Base-by-base conservation (phyloP, 1,140 invertebrate species). In the Zaprionus lachaisei region DNA sequence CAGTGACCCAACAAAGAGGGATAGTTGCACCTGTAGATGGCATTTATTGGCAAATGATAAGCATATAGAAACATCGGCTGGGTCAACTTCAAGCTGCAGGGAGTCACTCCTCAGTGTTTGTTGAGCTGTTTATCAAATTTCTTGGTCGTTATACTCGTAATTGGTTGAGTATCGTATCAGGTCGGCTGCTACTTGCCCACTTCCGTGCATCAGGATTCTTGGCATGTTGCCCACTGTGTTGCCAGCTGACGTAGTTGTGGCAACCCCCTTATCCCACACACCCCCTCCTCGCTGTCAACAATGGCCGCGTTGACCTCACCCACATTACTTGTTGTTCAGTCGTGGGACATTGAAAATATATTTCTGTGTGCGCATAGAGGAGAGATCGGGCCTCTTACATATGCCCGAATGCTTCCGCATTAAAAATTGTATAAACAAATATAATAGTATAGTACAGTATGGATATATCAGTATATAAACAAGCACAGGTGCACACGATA, bases 191-290 rank as follows among this genome's bases (percentile, higher is more conserved):
- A 26, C 51, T 51, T 72, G 37, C 37, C 73, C 77, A 77, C 79
- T 87, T 83, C 78, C 77, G 77, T 57, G 84, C 84, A 79, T 83
- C 75, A 41, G 31, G 72, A 73, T 77, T 67, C 63, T 61, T 89
- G 85, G 85, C 85, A 70, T 4, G 20, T 61, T 91, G 85, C 84
- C 84, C 84, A 89, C 84, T 89, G 85, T 89, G 84, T 77, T 84
- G 84, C 72, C 68, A 80, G 83, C 80, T 79, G 70, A 77, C 78
- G 64, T 79, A 68, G 57, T 49, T 69, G 47, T 54, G 17, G 31
- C 31, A 34, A 34, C 31, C 31, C 31, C 31, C 31, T 34, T 3
- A 34, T 17, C 54, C 22, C 49, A 51, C 41, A 24, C 22, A 41
- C 28, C 49, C 24, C 26, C 54, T 12, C 5, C 17, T 15, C 47